These are phyloP conservation scores for Xylocampa areola DNA, from an alignment of 2,888 invertebrate genomes.

Conservation along the genomic window DNA sequence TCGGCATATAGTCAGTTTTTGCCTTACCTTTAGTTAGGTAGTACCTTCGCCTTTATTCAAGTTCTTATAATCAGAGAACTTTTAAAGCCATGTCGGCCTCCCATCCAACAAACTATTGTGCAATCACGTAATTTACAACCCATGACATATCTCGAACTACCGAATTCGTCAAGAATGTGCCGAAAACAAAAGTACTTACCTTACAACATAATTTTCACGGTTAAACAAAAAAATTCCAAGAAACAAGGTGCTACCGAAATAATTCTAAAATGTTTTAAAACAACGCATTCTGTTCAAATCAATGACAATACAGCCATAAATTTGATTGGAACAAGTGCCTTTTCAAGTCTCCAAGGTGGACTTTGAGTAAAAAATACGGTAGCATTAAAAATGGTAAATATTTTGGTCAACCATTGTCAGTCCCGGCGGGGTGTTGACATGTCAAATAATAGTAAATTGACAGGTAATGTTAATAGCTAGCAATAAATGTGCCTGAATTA, in stretches of 20 bases:
- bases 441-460: slow-evolving; percentile 25
- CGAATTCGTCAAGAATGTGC: slow-evolving; percentile 16
- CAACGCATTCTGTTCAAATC: slow-evolving; percentile 53
- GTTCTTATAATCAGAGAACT: neutral
- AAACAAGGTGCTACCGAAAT: slow-evolving; percentile 42
- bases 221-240: slow-evolving; percentile 35
- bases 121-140: slow-evolving; percentile 46
- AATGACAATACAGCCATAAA: slow-evolving; percentile 57
- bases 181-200: slow-evolving; percentile 44
- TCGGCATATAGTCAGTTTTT: too few species aligned
- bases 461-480: slow-evolving; percentile 30
- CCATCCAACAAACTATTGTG: slow-evolving; percentile 12
- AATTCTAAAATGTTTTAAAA: slow-evolving; percentile 25
- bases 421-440: slow-evolving; percentile 53
- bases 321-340: slow-evolving; percentile 60
- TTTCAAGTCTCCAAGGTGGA: slow-evolving; percentile 25
- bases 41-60: too few species aligned
- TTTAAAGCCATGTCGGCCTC: neutral
- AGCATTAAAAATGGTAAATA: slow-evolving; percentile 76
- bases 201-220: slow-evolving; percentile 18
- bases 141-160: slow-evolving; percentile 10
- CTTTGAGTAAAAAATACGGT: slow-evolving; percentile 33
- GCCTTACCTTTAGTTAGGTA: too few species aligned
- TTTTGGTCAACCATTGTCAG: slow-evolving; percentile 77
- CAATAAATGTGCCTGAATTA: slow-evolving; percentile 22